Percentiles rank a stretch among this genome's conserved stretches.
Conservation (phyloP, 1,140 invertebrate genomes). For the Callitettix versicolor region DNA sequence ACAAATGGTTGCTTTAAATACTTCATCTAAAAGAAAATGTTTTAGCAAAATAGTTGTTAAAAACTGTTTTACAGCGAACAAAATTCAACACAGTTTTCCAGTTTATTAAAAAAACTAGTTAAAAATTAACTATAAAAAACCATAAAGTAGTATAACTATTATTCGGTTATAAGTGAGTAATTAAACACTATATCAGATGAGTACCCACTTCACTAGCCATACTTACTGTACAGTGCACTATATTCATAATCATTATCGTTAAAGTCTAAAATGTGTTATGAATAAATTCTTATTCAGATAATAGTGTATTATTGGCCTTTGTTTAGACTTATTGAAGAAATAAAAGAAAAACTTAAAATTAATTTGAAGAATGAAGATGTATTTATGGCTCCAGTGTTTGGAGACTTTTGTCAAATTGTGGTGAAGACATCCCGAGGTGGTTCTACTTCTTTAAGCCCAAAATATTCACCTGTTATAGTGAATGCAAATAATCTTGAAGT, state of each 20-base stretch:
- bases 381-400: conserved; percentile 84
- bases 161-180: no score
- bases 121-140: no score
- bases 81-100: no score
- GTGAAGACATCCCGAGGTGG: conserved; percentile 55
- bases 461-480: conserved; percentile 62
- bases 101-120: no score
- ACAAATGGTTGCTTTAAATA: no score
- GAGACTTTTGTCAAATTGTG: conserved; percentile 61
- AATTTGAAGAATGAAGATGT: conserved; percentile 80
- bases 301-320: no score
- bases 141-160: no score
- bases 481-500: conserved; percentile 75
- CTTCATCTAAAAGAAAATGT: no score
- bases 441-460: conserved; percentile 38
- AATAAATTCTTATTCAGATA: conserved; percentile 12
- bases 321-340: conserved; percentile 74
- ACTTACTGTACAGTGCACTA: no score
- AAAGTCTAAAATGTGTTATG: not conserved
- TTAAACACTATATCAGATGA: not conserved
- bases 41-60: no score
- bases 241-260: not conserved
- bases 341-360: conserved; percentile 70
- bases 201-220: not conserved
- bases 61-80: no score